Evolutionary conservation across 2,113 vertebrate species (phyloP), one percentile per base, ranked within the genome.

Genomic region (Acrocephalus kingi): DNA sequence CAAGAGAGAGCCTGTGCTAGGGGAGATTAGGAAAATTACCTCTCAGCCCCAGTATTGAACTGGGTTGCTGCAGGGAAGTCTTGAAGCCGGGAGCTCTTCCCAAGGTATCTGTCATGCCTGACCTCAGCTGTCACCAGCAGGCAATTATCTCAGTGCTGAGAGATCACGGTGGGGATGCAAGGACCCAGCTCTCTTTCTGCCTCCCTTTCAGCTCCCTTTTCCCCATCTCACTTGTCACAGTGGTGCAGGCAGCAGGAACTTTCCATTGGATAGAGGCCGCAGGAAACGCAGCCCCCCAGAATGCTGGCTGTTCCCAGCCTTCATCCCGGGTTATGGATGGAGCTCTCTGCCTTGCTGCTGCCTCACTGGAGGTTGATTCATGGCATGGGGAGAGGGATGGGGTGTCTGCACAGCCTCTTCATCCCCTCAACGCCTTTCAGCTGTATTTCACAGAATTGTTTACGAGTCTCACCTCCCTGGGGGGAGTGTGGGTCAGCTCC

Each of bases 51-150:
- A 25, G 41, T 66, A 66, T 16, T 73, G 91, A 90, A 46, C 63
- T 51, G 59, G 59, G 43, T 18, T 94, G 79, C 79, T 86, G 78
- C 75, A 55, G 81, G 63, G 73, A 95, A 67, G 67, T 52, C 85
- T 94, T 0, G 2, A 63, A 90, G 82, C 82, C 1, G 1, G 58
- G 37, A 97, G 90, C 76, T 92, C 78, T 93, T 97, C 74, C 80
- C 25, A 10, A 91, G 76, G 63, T 80, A 92, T 93, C 93, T 6
- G 75, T 96, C 91, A 92, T 35, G 94, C 86, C 96, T 96, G 97
- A 93, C 95, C 95, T 96, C 93, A 82, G 91, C 94, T 97, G 95
- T 97, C 97, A 94, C 84, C 17, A 1, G 61, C 74, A 96, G 84
- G 91, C 94, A 96, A 95, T 97, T 97, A 97, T 94, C 91, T 97